Percentiles rank a stretch among this genome's conserved stretches.
Evolutionary conservation across 2,797 vertebrate genomes (phyloP).

Genomic region (Holocentrus rufus): DNA sequence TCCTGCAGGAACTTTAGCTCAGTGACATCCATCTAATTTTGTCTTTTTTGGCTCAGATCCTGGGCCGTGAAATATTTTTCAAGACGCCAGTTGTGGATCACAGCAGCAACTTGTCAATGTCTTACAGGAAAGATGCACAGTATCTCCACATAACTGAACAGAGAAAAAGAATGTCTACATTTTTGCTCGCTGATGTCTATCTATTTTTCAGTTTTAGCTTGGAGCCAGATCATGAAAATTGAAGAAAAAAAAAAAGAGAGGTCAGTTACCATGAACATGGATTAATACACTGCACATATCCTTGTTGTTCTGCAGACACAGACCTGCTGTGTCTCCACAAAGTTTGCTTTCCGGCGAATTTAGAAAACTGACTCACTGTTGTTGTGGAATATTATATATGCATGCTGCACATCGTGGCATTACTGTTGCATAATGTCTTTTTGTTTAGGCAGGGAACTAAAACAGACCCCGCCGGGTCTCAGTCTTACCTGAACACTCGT

Average conservation of each 20-base stretch:
- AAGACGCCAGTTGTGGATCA: too few species aligned
- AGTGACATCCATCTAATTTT: not conserved
- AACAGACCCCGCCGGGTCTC: not conserved
- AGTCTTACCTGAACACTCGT: not conserved
- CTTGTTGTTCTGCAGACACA: not conserved
- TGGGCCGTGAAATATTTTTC: too few species aligned
- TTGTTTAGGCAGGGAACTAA: not conserved
- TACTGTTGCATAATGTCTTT: conserved; percentile 13
- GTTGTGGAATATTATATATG: not conserved
- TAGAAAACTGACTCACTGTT: not conserved
- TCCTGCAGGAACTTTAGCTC: not conserved
- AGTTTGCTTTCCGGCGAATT: not conserved
- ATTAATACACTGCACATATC: not conserved
- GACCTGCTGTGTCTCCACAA: not conserved
- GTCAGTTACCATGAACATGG: not conserved
- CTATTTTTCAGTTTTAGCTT: not conserved
- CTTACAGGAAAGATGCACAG: not conserved
- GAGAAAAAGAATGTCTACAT: not conserved
- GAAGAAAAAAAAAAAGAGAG: too few species aligned
- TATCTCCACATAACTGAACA: not conserved
- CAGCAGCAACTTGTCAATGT: too few species aligned
- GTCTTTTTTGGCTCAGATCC: too few species aligned
- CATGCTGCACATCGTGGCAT: conserved; percentile 13
- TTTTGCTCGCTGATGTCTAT: not conserved
- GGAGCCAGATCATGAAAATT: not conserved